Percentiles rank a stretch among this genome's conserved stretches.
Evolutionary conservation across 1,140 invertebrate genomes (phyloP).

Genomic region (Achatina immaculata): DNA sequence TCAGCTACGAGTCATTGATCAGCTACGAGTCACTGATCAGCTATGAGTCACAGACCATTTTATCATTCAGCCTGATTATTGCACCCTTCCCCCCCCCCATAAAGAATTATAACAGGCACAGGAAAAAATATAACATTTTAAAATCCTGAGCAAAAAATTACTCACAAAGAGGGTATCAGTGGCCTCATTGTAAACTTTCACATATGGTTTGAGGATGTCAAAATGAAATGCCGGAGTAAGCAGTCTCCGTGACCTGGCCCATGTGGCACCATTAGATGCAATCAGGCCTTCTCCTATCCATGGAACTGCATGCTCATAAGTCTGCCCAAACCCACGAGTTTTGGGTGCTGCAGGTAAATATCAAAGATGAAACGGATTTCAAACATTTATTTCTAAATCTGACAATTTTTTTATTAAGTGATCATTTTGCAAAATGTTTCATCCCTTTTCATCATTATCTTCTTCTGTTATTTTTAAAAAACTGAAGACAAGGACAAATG

Average conservation of each 20-base stretch:
- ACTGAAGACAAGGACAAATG: not conserved
- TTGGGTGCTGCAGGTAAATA: slow-evolving; percentile 1
- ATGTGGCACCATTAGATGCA: slow-evolving; percentile 79
- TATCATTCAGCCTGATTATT: too few species aligned
- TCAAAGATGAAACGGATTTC: not conserved
- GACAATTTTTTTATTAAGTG: not conserved
- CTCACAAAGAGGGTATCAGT: slow-evolving; percentile 42
- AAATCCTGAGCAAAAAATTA: not conserved
- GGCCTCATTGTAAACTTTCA: slow-evolving; percentile 81
- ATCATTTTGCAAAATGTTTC: not conserved
- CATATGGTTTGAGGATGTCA: slow-evolving; percentile 85
- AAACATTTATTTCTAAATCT: not conserved
- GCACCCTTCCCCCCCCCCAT: too few species aligned
- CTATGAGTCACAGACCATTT: too few species aligned
- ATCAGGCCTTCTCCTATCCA: slow-evolving; percentile 52
- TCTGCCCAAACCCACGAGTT: not conserved
- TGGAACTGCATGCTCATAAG: slow-evolving; percentile 27
- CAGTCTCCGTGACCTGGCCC: slow-evolving; percentile 83
- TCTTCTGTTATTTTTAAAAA: not conserved
- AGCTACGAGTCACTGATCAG: too few species aligned
- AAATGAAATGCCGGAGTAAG: slow-evolving; percentile 92
- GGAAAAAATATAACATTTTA: too few species aligned
- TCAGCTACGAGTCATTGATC: too few species aligned
- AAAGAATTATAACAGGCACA: too few species aligned
- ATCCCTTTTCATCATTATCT: not conserved